Evolutionary conservation across 2,113 vertebrate species (phyloP).

Genomic region (Chaenogobius annularis): DNA sequence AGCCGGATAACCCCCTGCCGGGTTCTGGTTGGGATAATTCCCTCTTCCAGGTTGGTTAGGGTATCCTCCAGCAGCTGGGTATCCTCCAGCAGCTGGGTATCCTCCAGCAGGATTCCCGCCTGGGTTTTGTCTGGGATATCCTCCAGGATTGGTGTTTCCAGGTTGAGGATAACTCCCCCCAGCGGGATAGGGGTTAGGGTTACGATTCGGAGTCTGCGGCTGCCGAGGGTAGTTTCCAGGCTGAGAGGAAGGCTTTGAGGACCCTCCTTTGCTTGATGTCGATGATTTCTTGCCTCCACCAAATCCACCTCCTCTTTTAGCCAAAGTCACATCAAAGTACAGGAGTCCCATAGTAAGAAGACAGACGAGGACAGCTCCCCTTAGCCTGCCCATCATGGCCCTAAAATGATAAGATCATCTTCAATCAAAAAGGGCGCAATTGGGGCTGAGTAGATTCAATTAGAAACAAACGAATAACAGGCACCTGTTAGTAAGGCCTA

Average conservation of each 20-base stretch:
- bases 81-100: slow-evolving; percentile 34
- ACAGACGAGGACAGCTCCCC: slow-evolving; percentile 27
- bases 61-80: slow-evolving; percentile 48
- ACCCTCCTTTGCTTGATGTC: slow-evolving; percentile 19
- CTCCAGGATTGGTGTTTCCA: slow-evolving; percentile 51
- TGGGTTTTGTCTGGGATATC: slow-evolving; percentile 6
- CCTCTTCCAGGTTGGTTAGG: slow-evolving; percentile 63
- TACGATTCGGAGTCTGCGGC: slow-evolving; percentile 54
- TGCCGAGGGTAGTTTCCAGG: slow-evolving; percentile 58
- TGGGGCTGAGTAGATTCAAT: too few relatives aligned
- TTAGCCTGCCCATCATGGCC: slow-evolving; percentile 57
- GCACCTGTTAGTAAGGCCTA: background rate
- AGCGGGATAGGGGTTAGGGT: slow-evolving; percentile 63
- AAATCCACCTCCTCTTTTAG: slow-evolving; percentile 34
- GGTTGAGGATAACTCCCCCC: slow-evolving; percentile 64
- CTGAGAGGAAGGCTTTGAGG: slow-evolving; percentile 58
- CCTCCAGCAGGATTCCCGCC: slow-evolving; percentile 19
- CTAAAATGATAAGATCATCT: slow-evolving; percentile 12
- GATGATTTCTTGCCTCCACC: slow-evolving; percentile 35
- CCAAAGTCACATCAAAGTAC: slow-evolving; percentile 52
- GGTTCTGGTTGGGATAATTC: slow-evolving; percentile 67
- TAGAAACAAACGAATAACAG: background rate
- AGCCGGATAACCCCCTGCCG: slow-evolving; percentile 47
- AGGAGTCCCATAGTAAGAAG: slow-evolving; percentile 57
- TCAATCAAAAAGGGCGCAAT: background rate